phyloP scores from a whole-genome alignment of 2,113 vertebrate genomes.

The Physeter macrocephalus region DNA sequence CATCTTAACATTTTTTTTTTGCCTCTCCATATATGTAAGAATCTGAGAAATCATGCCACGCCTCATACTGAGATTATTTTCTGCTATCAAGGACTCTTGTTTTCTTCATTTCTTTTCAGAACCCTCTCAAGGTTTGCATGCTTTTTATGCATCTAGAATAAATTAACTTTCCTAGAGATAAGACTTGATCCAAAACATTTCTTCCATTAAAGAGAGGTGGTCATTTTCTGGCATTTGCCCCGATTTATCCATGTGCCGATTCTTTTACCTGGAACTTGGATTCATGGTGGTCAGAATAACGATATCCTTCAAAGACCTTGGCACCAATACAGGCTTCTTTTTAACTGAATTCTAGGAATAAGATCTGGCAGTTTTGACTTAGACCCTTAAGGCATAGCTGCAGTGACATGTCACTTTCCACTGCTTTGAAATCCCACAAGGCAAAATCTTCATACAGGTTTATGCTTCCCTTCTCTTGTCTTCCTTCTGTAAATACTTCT shows the following conservation, averaged over 20 bases:
- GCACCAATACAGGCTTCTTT: background rate
- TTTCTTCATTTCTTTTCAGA: background rate
- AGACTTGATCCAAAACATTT: background rate
- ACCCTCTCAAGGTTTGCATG: background rate
- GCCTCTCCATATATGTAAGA: background rate
- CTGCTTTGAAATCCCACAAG: background rate
- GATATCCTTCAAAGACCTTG: background rate
- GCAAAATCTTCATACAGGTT: background rate
- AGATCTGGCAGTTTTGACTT: background rate
- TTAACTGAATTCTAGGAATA: background rate
- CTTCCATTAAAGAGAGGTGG: background rate
- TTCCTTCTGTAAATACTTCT: background rate
- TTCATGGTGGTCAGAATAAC: background rate
- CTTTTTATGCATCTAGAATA: slow-evolving; percentile 16
- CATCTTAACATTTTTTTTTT: background rate
- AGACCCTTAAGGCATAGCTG: background rate
- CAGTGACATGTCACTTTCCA: background rate
- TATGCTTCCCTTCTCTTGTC: background rate
- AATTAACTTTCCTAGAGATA: background rate
- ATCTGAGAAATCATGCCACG: background rate
- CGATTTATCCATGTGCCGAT: background rate
- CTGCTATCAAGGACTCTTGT: background rate
- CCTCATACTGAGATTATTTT: background rate
- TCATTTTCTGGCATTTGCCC: background rate
- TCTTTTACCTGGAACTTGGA: background rate